phyloP scores from a whole-genome alignment of 2,113 vertebrate species.

The Setophaga kirtlandii region DNA sequence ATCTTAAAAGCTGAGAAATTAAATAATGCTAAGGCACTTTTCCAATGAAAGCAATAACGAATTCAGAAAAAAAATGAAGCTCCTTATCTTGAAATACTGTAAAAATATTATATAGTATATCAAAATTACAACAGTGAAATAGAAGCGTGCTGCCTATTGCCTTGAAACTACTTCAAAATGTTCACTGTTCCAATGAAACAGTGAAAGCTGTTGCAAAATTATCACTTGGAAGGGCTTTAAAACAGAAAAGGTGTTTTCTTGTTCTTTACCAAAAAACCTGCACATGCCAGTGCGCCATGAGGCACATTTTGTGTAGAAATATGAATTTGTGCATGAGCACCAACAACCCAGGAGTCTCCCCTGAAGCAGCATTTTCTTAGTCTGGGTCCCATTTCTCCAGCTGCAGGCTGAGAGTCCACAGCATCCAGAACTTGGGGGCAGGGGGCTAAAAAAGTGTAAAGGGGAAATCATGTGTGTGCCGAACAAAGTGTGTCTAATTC shows the following conservation, averaged over 20 bases:
- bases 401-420: background rate
- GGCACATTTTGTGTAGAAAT: background rate
- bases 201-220: background rate
- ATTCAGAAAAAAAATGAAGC: background rate
- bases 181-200: background rate
- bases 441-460: background rate
- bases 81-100: background rate
- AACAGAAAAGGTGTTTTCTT: background rate
- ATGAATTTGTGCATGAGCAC: background rate
- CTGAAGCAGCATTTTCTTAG: background rate
- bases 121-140: background rate
- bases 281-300: rapidly evolving
- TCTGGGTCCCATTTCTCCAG: background rate
- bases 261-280: background rate
- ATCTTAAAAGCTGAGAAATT: background rate
- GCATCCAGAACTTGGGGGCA: background rate
- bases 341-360: background rate
- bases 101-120: background rate
- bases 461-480: background rate
- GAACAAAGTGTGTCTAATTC: background rate
- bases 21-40: background rate
- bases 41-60: background rate
- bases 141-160: background rate
- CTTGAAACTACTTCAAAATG: background rate
- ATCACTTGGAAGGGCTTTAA: background rate